These are phyloP conservation scores for Anastrepha obliqua DNA, from an alignment of 1,140 invertebrate species.

Conservation along the genomic window DNA sequence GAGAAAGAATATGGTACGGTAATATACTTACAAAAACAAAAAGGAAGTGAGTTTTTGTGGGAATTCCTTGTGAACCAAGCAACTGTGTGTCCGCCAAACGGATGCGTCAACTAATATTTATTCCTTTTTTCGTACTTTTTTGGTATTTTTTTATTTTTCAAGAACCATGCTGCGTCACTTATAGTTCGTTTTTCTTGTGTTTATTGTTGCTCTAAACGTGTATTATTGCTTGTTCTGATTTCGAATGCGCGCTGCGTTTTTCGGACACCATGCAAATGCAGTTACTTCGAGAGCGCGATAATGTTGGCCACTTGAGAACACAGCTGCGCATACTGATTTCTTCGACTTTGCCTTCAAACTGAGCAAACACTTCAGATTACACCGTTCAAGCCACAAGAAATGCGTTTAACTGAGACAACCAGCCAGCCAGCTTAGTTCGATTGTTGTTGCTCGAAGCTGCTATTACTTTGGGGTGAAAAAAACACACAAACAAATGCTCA, in stretches of 20 bases:
- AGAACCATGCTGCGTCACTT: slow-evolving; percentile 6
- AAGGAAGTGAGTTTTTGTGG: slow-evolving; percentile 46
- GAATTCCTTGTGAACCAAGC: slow-evolving; percentile 45
- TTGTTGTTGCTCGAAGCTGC: not conserved
- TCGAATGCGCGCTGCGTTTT: slow-evolving; percentile 9
- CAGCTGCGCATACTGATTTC: slow-evolving; percentile 50
- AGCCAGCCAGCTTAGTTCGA: no score
- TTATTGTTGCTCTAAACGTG: not conserved
- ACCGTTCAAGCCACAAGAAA: not conserved
- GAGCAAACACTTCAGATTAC: slow-evolving; percentile 24
- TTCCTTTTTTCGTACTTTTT: not conserved
- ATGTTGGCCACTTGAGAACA: slow-evolving; percentile 4
- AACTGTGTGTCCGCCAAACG: slow-evolving; percentile 39
- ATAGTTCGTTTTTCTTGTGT: not conserved
- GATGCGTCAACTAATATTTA: not conserved
- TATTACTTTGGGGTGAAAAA: not conserved
- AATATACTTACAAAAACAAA: not conserved
- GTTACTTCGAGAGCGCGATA: not conserved
- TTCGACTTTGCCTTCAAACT: not conserved
- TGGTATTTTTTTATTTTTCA: not conserved
- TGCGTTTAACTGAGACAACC: not conserved
- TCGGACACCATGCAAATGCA: not conserved
- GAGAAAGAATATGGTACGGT: not conserved
- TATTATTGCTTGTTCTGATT: slow-evolving; percentile 15
- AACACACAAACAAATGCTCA: not conserved